Evolutionary conservation across 2,797 vertebrate species (phyloP), one percentile per base, ranked within the genome.

Genomic region (Myotis pilosus): DNA sequence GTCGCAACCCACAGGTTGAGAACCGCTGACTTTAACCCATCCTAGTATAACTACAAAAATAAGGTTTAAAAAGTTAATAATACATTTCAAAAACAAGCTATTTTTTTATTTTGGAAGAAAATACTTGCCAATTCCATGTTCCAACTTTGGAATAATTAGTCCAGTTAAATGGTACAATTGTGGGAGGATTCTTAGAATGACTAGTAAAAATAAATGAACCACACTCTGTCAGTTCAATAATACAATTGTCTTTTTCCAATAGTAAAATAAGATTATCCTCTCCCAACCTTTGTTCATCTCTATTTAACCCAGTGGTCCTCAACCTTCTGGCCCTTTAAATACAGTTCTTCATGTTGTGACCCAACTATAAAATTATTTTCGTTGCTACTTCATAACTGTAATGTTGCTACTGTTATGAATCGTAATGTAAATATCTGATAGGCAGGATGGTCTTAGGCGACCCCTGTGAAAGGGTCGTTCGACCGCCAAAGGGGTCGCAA

Each of bases 91-190:
- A 86, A 95, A 64, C 22, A 83, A 89, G 41, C 16, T 87, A 22
- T 87, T 62, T 36, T 89, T 87, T 68, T 89, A 53, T 82, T 94
- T 79, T 76, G 38, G 41, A 85, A 64, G 11, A 94, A 92, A 89
- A 16, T 12, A 79, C 5, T 7, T 91, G 25, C n/a, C 36, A 93
- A 82, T 5, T 2, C 55, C 22, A 44, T 30, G 17, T 60, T 87
- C 76, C 38, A 80, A 83, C 23, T 69, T 89, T 93, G 60, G 71
- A 94, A 36, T 80, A 86, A 90, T 66, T 36, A 90, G 51, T 72
- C 55, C 19, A 78, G 13, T 83, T 89, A 74, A 89, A 88, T 53
- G n/a, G n/a, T 16, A 44, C 17, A 72, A 85, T 1, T 68, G 19
- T 23, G 51, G 30, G 38, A 89, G 75, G 23, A 62, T 53, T 93